These are phyloP conservation scores for Poliocrania exsul DNA, from an alignment of 2,797 vertebrate species.

Conservation along the genomic window DNA sequence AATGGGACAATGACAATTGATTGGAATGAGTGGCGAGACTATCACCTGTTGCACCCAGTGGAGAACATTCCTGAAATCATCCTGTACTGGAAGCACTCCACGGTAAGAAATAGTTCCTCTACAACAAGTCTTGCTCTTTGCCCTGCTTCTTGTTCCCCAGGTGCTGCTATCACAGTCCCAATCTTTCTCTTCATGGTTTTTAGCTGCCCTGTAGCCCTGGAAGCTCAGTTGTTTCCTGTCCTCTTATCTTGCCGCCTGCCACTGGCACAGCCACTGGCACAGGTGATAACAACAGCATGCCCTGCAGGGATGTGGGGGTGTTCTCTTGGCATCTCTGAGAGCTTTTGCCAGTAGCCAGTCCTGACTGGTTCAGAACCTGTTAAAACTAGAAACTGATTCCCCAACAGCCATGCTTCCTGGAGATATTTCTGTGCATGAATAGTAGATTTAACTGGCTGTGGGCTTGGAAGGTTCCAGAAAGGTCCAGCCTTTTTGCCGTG, in stretches of 20 bases:
- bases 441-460: background rate
- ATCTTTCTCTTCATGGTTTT: conserved; percentile 4
- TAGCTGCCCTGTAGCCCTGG: background rate
- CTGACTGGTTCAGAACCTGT: background rate
- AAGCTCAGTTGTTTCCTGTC: conserved; percentile 15
- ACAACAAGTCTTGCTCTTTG: background rate
- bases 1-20: conserved; percentile 97
- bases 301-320: background rate
- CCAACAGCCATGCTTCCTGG: background rate
- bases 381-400: background rate
- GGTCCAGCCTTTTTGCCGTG: background rate
- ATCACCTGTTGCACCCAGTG: conserved; percentile 92
- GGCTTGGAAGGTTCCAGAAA: conserved; percentile 1
- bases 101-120: conserved; percentile 77
- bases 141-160: background rate
- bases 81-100: conserved; percentile 97
- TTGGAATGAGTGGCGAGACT: conserved; percentile 97
- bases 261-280: background rate
- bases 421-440: background rate
- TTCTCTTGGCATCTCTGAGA: background rate
- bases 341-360: background rate
- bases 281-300: background rate
- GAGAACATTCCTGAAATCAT: conserved; percentile 98
- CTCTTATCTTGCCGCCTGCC: conserved; percentile 10
- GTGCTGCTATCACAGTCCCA: background rate